Percentiles rank a stretch among this genome's conserved stretches.
These are phyloP conservation scores for roundworm (Caenorhabditis elegans) DNA, from an alignment of 1,140 invertebrate genomes.

Conservation along the genomic window DNA sequence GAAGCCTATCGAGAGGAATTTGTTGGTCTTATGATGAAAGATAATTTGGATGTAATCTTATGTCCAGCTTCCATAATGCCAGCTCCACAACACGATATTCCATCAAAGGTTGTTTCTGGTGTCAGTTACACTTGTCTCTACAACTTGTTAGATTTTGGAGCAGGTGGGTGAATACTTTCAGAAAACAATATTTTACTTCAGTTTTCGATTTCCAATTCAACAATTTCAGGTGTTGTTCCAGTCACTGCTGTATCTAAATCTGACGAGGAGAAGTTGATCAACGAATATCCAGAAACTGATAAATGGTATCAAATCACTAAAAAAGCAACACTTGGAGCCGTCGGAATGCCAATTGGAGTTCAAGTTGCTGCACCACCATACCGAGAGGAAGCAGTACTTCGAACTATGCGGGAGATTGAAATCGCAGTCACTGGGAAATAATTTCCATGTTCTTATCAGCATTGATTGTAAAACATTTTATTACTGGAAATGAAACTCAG, in stretches of 20 bases:
- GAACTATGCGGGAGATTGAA: slow-evolving; percentile 49
- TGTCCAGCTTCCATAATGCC: slow-evolving; percentile 41
- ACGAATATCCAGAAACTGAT: slow-evolving; percentile 56
- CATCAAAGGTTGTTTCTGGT: slow-evolving; percentile 29
- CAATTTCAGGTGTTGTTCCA: slow-evolving; percentile 53
- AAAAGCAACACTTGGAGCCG: slow-evolving; percentile 57
- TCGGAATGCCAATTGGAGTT: slow-evolving; percentile 67
- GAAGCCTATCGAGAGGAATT: slow-evolving; percentile 41
- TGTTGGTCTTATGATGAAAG: slow-evolving; percentile 32
- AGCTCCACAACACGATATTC: slow-evolving; percentile 40
- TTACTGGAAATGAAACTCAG: too few species aligned
- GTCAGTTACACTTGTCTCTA: slow-evolving; percentile 60
- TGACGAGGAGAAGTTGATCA: slow-evolving; percentile 56
- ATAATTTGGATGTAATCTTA: slow-evolving; percentile 42
- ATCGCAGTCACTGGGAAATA: slow-evolving; percentile 33
- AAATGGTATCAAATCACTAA: slow-evolving; percentile 57
- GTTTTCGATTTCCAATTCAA: neutral
- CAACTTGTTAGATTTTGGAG: slow-evolving; percentile 66
- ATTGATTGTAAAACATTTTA: too few species aligned
- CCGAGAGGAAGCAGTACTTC: slow-evolving; percentile 64
- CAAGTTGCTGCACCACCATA: slow-evolving; percentile 67
- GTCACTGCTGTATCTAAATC: slow-evolving; percentile 63
- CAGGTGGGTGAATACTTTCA: too few species aligned
- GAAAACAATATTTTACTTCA: too few species aligned
- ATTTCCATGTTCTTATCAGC: neutral